Conservation (phyloP, 2,113 vertebrate species). For the Paracanthobrama guichenoti region DNA sequence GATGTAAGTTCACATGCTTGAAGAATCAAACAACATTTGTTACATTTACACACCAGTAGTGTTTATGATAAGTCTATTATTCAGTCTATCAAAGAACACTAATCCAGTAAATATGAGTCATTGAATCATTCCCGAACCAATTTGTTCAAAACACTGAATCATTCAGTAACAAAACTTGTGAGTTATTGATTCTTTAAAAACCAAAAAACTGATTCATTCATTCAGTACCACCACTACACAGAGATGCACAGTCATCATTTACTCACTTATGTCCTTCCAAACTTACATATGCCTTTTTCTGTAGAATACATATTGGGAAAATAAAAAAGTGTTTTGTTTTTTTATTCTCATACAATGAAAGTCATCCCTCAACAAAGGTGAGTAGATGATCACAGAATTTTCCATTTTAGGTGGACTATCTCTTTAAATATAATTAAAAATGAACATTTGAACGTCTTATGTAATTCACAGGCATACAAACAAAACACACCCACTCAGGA, state of each 20-base stretch:
- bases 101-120: background rate
- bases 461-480: background rate
- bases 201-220: background rate
- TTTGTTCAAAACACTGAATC: background rate
- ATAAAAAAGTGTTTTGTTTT: no score
- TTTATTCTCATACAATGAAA: background rate
- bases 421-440: background rate
- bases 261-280: background rate
- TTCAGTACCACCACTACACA: background rate
- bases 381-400: background rate
- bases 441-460: background rate
- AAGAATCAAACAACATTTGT: background rate
- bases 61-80: background rate
- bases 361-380: background rate
- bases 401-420: background rate
- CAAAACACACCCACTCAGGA: slow-evolving; percentile 38
- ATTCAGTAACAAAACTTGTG: background rate
- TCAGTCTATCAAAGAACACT: background rate
- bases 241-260: background rate
- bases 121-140: background rate
- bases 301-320: background rate
- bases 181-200: background rate
- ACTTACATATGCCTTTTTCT: background rate
- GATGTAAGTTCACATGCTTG: background rate
- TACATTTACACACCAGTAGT: background rate